Evolutionary conservation across 2,888 invertebrate genomes (phyloP).

Genomic region (Agonopterix heracliana): DNA sequence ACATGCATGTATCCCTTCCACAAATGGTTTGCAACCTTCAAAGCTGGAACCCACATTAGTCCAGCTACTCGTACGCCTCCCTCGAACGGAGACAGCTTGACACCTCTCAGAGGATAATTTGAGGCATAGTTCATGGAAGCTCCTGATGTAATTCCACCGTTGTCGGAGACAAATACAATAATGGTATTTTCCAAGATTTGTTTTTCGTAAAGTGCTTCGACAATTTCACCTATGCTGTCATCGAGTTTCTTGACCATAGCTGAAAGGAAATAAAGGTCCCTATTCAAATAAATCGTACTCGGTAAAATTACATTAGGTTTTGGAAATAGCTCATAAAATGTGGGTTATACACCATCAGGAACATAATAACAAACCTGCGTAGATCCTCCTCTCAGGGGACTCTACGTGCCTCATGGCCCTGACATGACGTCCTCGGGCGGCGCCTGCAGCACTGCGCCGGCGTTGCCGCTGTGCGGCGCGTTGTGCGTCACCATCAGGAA

Average conservation of each 20-base stretch:
- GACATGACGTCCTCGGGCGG: too few relatives aligned
- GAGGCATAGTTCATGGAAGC: slow-evolving; percentile 83
- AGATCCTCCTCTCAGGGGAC: too few relatives aligned
- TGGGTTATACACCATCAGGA: too few relatives aligned
- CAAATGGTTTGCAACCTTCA: slow-evolving; percentile 51
- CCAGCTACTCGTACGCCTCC: slow-evolving; percentile 87
- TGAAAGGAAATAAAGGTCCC: slow-evolving; percentile 27
- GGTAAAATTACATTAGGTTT: too few relatives aligned
- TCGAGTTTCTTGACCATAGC: slow-evolving; percentile 92
- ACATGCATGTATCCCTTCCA: slow-evolving; percentile 81
- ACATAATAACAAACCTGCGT: too few relatives aligned
- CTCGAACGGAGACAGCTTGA: slow-evolving; percentile 87
- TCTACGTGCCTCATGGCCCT: too few relatives aligned
- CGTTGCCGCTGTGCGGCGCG: too few relatives aligned
- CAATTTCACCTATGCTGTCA: slow-evolving; percentile 86
- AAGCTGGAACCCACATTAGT: slow-evolving; percentile 78
- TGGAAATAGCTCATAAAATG: too few relatives aligned
- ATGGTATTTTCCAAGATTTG: slow-evolving; percentile 87
- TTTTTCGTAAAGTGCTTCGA: slow-evolving; percentile 79
- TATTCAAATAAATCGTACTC: too few relatives aligned
- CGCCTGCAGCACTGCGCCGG: too few relatives aligned
- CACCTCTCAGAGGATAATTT: slow-evolving; percentile 86
- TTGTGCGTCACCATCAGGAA: too few relatives aligned
- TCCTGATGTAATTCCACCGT: slow-evolving; percentile 88
- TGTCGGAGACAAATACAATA: slow-evolving; percentile 91